These are phyloP conservation scores for Mallotus villosus DNA, from an alignment of 2,797 vertebrate species.

Conservation along the genomic window DNA sequence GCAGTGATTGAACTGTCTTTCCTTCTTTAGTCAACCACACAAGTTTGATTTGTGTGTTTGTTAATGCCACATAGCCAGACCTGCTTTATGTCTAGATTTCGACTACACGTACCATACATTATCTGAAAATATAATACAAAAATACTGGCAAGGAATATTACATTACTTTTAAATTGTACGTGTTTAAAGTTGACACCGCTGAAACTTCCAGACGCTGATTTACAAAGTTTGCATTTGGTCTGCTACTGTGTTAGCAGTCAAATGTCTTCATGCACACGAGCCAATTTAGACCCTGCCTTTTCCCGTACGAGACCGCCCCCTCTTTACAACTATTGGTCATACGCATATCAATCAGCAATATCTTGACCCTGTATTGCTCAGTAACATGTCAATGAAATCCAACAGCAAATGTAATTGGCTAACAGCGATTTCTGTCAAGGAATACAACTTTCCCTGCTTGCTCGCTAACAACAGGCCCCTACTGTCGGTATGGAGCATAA, in stretches of 20 bases:
- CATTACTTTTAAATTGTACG: background rate
- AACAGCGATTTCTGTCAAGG: conserved; percentile 49
- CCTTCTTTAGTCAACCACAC: background rate
- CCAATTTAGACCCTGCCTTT: conserved; percentile 69
- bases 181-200: too few species aligned
- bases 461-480: conserved; percentile 64
- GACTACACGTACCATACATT: background rate
- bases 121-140: background rate
- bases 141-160: background rate
- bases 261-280: conserved; percentile 37
- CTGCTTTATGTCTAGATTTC: background rate
- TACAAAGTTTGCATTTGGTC: background rate
- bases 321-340: conserved; percentile 58
- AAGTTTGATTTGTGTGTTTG: background rate
- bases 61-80: background rate
- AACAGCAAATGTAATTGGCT: conserved; percentile 58
- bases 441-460: conserved; percentile 57
- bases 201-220: background rate
- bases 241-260: background rate
- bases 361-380: conserved; percentile 37
- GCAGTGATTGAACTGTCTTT: too few species aligned
- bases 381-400: conserved; percentile 58
- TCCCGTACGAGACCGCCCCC: conserved; percentile 78
- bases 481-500: conserved; percentile 16
- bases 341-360: conserved; percentile 54